phyloP scores from a whole-genome alignment of 2,797 vertebrate species.

The Cirrhinus molitorella region DNA sequence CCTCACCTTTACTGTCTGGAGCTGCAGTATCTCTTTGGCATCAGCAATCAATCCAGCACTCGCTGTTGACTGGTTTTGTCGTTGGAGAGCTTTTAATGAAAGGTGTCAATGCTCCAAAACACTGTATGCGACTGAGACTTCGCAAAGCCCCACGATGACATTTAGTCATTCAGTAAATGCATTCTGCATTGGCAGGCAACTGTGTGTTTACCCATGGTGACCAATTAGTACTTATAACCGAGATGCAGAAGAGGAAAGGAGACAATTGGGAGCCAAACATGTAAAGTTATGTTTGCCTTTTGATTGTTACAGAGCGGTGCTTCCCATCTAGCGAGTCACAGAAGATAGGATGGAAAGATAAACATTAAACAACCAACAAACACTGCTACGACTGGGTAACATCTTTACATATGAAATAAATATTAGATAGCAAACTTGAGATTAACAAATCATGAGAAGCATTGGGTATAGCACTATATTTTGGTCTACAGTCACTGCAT shows the following conservation, averaged over 20 bases:
- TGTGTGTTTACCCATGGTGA: slow-evolving; percentile 11
- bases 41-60: slow-evolving; percentile 5
- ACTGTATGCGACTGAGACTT: background rate
- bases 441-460: too few relatives aligned
- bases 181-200: slow-evolving; percentile 25
- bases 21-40: background rate
- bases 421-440: background rate
- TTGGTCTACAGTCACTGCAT: too few relatives aligned
- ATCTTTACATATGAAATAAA: background rate
- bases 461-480: too few relatives aligned
- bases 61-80: background rate
- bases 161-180: slow-evolving; percentile 16
- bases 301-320: background rate
- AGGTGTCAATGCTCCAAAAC: background rate
- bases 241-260: background rate
- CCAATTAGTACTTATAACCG: slow-evolving; percentile 19
- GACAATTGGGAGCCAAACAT: background rate
- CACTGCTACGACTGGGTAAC: background rate
- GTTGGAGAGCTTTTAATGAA: slow-evolving; percentile 1
- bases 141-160: slow-evolving; percentile 10
- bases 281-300: background rate
- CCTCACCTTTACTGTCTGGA: background rate
- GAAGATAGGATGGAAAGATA: background rate
- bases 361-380: background rate
- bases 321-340: background rate